Conservation (phyloP, 2,797 vertebrate species). For the Synanceia verrucosa region DNA sequence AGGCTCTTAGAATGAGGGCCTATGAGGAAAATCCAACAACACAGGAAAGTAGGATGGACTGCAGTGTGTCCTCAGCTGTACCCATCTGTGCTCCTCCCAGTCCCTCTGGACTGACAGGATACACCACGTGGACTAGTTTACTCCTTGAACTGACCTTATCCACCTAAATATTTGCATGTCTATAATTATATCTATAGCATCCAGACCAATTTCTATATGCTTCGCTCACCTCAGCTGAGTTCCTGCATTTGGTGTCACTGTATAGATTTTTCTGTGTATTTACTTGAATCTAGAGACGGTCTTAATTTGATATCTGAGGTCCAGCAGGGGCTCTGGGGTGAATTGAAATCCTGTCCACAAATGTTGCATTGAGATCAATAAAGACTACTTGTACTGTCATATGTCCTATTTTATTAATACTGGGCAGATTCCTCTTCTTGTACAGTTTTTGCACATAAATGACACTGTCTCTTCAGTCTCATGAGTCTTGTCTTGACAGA, state of each 20-base stretch:
- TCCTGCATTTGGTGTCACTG: neutral
- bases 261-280: neutral
- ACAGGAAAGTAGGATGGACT: slow-evolving; percentile 10
- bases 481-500: slow-evolving; percentile 12
- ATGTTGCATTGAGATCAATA: slow-evolving; percentile 23
- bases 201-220: slow-evolving; percentile 3
- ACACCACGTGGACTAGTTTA: slow-evolving; percentile 22
- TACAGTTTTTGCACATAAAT: slow-evolving; percentile 18
- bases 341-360: slow-evolving; percentile 12
- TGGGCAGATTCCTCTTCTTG: neutral
- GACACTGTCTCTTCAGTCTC: slow-evolving; percentile 11
- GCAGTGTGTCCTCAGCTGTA: slow-evolving; percentile 39
- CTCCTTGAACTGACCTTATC: slow-evolving; percentile 43
- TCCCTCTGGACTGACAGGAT: slow-evolving; percentile 42
- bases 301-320: slow-evolving; percentile 18
- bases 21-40: slow-evolving; percentile 26
- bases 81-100: slow-evolving; percentile 10
- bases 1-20: slow-evolving; percentile 31
- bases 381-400: neutral
- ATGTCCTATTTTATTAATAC: slow-evolving; percentile 11
- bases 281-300: neutral
- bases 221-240: neutral
- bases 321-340: neutral
- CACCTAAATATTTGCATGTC: neutral
- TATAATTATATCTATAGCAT: neutral